These are phyloP conservation scores for Alosa alosa DNA, from an alignment of 2,113 vertebrate species.

Conservation along the genomic window DNA sequence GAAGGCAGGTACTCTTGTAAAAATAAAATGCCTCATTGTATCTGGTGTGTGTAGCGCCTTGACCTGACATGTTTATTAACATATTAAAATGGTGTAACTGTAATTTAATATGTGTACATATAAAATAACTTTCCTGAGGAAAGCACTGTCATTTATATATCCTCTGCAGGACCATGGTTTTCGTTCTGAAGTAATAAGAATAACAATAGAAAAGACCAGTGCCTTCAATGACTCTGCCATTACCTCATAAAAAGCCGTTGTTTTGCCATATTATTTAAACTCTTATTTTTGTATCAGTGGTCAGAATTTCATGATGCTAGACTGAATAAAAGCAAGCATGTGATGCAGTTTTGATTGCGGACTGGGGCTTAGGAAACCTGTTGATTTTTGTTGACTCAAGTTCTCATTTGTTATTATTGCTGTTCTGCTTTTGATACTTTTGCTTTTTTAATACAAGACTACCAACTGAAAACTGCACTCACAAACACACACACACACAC, in stretches of 20 bases:
- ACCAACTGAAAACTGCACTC: background rate
- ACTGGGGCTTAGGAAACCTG: constrained; percentile 48
- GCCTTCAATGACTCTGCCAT: constrained; percentile 61
- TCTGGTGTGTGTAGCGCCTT: constrained; percentile 56
- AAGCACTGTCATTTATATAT: constrained; percentile 42
- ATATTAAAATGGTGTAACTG: constrained; percentile 57
- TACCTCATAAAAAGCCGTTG: constrained; percentile 62
- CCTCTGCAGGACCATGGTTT: constrained; percentile 46
- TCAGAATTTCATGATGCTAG: constrained; percentile 59
- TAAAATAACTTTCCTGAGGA: constrained; percentile 59
- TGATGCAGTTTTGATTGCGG: constrained; percentile 49
- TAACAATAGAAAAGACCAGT: constrained; percentile 47
- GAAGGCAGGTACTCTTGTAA: constrained; percentile 44
- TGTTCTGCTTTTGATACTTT: constrained; percentile 28
- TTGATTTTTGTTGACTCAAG: constrained; percentile 23
- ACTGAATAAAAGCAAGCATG: constrained; percentile 64
- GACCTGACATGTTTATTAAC: constrained; percentile 62
- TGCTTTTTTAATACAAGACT: constrained; percentile 41
- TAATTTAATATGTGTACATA: constrained; percentile 55
- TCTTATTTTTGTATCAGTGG: constrained; percentile 62
- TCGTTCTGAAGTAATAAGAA: constrained; percentile 47
- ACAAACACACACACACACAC: constrained; percentile 1
- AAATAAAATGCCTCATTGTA: constrained; percentile 44
- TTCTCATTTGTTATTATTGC: constrained; percentile 24
- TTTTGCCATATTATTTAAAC: constrained; percentile 70